Percentiles rank a stretch among this genome's conserved stretches.
Conservation (phyloP, 2,888 invertebrate genomes). For the Macrosiphum euphorbiae region DNA sequence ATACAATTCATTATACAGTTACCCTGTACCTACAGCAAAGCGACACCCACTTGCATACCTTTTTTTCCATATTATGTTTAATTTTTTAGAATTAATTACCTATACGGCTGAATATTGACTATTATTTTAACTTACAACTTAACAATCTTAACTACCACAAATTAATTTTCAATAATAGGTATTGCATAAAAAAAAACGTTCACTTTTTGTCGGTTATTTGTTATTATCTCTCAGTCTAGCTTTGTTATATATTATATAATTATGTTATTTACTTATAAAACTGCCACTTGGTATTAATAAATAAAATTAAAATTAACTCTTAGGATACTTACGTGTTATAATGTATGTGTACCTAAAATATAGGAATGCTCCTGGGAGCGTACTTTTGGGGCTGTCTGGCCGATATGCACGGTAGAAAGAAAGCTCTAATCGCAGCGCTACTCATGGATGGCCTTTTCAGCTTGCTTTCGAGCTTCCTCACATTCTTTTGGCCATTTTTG, state of each 20-base stretch:
- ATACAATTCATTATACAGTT: too few species aligned
- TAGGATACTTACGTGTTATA: not conserved
- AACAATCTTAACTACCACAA: not conserved
- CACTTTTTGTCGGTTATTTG: not conserved
- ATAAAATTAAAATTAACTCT: not conserved
- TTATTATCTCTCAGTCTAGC: not conserved
- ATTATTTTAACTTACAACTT: not conserved
- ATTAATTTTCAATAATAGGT: not conserved
- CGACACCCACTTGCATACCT: too few species aligned
- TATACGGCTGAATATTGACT: not conserved
- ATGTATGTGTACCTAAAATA: constrained; percentile 37
- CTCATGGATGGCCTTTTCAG: constrained; percentile 82
- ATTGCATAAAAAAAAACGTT: not conserved
- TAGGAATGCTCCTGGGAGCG: constrained; percentile 86
- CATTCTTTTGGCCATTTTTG: constrained; percentile 80
- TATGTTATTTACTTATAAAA: not conserved
- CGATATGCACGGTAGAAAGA: constrained; percentile 84
- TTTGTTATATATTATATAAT: not conserved
- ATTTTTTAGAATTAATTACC: not conserved
- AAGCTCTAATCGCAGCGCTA: constrained; percentile 80
- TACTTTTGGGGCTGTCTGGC: constrained; percentile 89
- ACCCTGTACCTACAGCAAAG: too few species aligned
- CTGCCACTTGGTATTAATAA: not conserved
- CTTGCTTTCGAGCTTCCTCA: constrained; percentile 80
- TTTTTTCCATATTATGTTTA: not conserved